These are phyloP conservation scores for Drosophila barbarae DNA, from an alignment of 2,888 invertebrate species.

Conservation along the genomic window DNA sequence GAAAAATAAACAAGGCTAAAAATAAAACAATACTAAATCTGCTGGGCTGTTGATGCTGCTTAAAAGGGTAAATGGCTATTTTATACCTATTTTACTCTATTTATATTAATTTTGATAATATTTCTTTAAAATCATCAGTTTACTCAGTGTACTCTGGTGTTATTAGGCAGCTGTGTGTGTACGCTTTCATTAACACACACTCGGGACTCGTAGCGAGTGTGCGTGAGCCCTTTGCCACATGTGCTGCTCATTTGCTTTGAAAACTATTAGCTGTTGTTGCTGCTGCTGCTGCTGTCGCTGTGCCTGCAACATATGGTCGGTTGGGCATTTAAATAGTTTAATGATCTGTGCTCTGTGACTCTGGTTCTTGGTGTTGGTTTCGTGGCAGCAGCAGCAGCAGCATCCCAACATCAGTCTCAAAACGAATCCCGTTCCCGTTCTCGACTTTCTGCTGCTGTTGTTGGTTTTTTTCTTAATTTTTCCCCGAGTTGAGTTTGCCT, in stretches of 20 bases:
- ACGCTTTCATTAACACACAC: constrained; percentile 32
- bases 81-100: no score
- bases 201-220: not conserved
- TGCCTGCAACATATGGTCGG: constrained; percentile 66
- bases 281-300: constrained; percentile 37
- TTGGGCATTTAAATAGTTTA: constrained; percentile 71
- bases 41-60: not conserved
- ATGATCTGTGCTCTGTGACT: constrained; percentile 65
- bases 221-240: constrained; percentile 62
- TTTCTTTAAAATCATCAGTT: not conserved
- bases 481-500: constrained; percentile 35
- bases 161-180: constrained; percentile 11
- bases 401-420: constrained; percentile 19
- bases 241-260: constrained; percentile 72
- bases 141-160: not conserved
- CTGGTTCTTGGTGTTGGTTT: constrained; percentile 21
- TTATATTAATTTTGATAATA: no score
- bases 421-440: constrained; percentile 31
- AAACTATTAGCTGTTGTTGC: constrained; percentile 68
- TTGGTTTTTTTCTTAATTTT: constrained; percentile 26
- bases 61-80: no score
- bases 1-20: not conserved
- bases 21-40: not conserved
- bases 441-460: constrained; percentile 19
- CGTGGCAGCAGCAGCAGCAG: constrained; percentile 19